These are phyloP conservation scores for Syngnathus scovelli DNA, from an alignment of 2,113 vertebrate genomes.

Conservation along the genomic window DNA sequence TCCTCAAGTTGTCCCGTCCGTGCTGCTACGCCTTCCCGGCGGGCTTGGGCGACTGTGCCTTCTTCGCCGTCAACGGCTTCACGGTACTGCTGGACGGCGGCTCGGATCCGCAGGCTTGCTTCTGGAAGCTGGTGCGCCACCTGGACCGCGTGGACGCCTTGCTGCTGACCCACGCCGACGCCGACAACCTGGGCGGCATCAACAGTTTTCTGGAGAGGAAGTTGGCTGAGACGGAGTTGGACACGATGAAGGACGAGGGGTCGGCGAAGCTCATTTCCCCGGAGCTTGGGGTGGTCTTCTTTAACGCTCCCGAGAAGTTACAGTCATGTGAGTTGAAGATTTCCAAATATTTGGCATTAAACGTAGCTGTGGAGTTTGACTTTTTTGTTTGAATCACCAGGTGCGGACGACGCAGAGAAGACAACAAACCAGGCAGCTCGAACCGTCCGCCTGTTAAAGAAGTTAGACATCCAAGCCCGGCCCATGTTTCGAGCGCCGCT, in stretches of 20 bases:
- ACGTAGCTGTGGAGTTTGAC: too few species aligned
- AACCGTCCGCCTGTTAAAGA: conserved; percentile 75
- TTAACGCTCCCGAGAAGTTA: conserved; percentile 78
- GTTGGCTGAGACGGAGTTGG: conserved; percentile 76
- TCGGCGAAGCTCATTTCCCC: conserved; percentile 86
- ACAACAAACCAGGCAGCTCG: conserved; percentile 77
- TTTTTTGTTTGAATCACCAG: conserved; percentile 17
- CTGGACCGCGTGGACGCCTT: conserved; percentile 92
- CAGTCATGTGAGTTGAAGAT: conserved; percentile 46
- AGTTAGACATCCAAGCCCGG: conserved; percentile 76
- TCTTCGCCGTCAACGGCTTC: conserved; percentile 92
- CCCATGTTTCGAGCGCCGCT: conserved; percentile 67
- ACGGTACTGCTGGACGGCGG: conserved; percentile 88
- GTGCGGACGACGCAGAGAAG: conserved; percentile 62
- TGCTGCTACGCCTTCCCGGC: conserved; percentile 97
- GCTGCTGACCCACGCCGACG: conserved; percentile 82
- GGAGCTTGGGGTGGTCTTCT: conserved; percentile 86
- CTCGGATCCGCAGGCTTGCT: conserved; percentile 85
- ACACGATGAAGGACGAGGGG: conserved; percentile 63
- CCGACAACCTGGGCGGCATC: conserved; percentile 85
- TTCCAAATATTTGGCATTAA: not conserved
- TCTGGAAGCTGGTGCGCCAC: conserved; percentile 97
- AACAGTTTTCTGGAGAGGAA: conserved; percentile 89
- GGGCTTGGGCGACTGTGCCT: conserved; percentile 85
- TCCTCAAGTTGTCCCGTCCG: conserved; percentile 88